Evolutionary conservation across 2,888 invertebrate species (phyloP).

Genomic region (Tricholauxania praeusta): DNA sequence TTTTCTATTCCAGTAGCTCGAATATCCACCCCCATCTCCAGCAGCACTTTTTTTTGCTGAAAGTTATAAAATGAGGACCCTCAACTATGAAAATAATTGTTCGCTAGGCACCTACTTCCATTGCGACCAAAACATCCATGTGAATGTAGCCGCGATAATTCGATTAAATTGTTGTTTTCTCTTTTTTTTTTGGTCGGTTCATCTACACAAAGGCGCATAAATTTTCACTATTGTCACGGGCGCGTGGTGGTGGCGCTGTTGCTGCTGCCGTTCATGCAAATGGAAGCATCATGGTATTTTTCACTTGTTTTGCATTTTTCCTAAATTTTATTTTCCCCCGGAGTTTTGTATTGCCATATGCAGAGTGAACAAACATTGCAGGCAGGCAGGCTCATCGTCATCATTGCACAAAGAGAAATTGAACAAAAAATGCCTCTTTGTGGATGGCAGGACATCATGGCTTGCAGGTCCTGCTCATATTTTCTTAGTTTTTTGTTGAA

Average conservation of each 20-base stretch:
- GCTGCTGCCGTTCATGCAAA: slow-evolving; percentile 25
- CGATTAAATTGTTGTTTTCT: slow-evolving; percentile 15
- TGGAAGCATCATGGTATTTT: slow-evolving; percentile 14
- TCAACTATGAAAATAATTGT: neutral
- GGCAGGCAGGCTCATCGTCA: no score
- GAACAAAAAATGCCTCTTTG: slow-evolving; percentile 8
- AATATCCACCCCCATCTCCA: neutral
- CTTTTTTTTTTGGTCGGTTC: neutral
- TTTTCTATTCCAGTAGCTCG: slow-evolving; percentile 2
- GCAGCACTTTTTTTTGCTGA: neutral
- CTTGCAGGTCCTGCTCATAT: slow-evolving; percentile 2
- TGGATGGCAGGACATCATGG: slow-evolving; percentile 14
- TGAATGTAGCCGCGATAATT: slow-evolving; percentile 25
- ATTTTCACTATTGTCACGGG: slow-evolving; percentile 21
- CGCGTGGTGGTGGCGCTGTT: neutral
- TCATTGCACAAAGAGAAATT: neutral
- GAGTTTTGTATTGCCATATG: no score
- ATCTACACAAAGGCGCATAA: slow-evolving; percentile 26
- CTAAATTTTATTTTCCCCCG: neutral
- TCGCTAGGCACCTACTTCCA: neutral
- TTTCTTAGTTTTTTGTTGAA: neutral
- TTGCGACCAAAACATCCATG: neutral
- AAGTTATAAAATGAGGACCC: neutral
- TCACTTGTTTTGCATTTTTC: slow-evolving; percentile 21
- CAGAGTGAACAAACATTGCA: no score